Base-by-base conservation (phyloP, 2,797 vertebrate genomes). In the Hippoglossus hippoglossus region DNA sequence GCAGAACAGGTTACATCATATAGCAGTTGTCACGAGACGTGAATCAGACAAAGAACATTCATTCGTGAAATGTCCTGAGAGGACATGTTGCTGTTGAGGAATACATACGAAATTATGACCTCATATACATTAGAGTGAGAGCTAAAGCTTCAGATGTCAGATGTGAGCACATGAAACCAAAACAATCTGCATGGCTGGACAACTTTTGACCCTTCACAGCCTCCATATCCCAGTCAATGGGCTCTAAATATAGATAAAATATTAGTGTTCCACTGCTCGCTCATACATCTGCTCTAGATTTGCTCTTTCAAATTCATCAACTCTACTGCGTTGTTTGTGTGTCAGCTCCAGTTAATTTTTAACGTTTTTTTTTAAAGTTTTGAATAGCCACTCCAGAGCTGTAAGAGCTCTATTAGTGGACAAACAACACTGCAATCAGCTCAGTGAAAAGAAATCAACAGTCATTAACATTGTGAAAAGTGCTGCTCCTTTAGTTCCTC, bases 401-500 rank as follows among this genome's bases (percentile, higher is more conserved):
- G 22, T 31, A 52, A 71, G 39, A 78, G 63, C 69, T 73, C 67
- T 53, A 50, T 72, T 80, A 82, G 67, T 72, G 63, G 72, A 65
- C 74, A 82, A 82, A 78, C 65, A 74, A 62, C 55, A 54, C 49
- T 71, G 50, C 53, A 76, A 69, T 79, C 56, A 79, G 63, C 57
- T n/a, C 6, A 47, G 57, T 34, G 53, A 63, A 77, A 63, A 81
- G 36, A 81, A 79, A 73, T 65, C 44, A 68, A 71, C 65, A 53
- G 46, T 77, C 63, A 80, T 62, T 74, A 72, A 50, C 24, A 26
- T 46, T 18, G n/a, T 25, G 25, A 58, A 59, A 36, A 39, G 31
- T 57, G 55, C 13, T 63, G 10, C 61, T 65, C 62, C 31, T 8
- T 66, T 52, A 13, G 47, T 50, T 62, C 39, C 5, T 25, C 61